A percentile compares a stretch with the other conserved stretches of the same genome.
Conservation (phyloP, 2,888 invertebrate species). For the Torymus auratus region DNA sequence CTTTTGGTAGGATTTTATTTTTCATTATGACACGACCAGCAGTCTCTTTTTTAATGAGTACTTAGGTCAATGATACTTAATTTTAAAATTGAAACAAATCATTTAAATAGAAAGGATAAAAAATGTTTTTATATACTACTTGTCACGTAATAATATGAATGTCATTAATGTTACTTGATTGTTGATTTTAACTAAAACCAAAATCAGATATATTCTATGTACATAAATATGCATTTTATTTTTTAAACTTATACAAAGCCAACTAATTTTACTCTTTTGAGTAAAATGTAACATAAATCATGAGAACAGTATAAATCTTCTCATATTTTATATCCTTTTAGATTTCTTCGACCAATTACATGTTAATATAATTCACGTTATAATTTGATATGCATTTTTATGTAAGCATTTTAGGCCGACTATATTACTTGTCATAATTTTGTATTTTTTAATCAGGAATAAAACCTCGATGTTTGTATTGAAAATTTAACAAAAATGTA, state of each 20-base stretch:
- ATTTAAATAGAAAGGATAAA: conserved; percentile 14
- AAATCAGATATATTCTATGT: conserved; percentile 48
- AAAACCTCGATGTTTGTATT: conserved; percentile 38
- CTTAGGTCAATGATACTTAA: conserved; percentile 38
- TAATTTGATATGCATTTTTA: conserved; percentile 53
- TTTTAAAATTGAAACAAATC: conserved; percentile 22
- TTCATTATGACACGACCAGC: conserved; percentile 23
- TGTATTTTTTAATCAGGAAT: conserved; percentile 37
- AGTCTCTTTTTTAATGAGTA: conserved; percentile 44
- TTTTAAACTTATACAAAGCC: conserved; percentile 51
- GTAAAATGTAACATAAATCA: conserved; percentile 52
- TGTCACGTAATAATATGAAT: conserved; percentile 27
- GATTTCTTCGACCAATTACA: conserved; percentile 44
- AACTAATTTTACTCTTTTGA: conserved; percentile 57
- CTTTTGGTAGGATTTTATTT: conserved; percentile 44
- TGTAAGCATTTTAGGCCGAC: conserved; percentile 46
- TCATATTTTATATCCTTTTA: conserved; percentile 52
- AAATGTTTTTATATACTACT: conserved; percentile 21
- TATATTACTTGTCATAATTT: conserved; percentile 39
- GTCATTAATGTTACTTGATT: conserved; percentile 2
- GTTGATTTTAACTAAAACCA: conserved; percentile 35
- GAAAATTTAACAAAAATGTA: conserved; percentile 33
- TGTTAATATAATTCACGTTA: conserved; percentile 41
- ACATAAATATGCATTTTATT: conserved; percentile 56
- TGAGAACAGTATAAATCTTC: conserved; percentile 50